These are phyloP conservation scores for Pararge aegeria DNA, from an alignment of 1,140 invertebrate genomes.

Conservation along the genomic window DNA sequence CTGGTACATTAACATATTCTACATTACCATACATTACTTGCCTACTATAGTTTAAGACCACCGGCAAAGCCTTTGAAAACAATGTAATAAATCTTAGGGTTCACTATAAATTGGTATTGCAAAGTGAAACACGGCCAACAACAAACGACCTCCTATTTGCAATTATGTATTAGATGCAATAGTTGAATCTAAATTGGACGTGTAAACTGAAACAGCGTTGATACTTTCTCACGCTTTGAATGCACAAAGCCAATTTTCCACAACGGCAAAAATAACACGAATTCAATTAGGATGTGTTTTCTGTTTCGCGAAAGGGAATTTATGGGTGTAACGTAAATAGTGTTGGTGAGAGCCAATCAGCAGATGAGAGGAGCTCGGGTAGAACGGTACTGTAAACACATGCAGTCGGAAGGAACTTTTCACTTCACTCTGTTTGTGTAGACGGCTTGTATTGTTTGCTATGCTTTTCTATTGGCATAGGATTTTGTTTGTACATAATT, in stretches of 20 bases:
- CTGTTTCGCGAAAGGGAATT: conserved; percentile 50
- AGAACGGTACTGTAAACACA: conserved; percentile 2
- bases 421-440: conserved; percentile 11
- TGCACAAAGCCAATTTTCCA: conserved; percentile 68
- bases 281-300: conserved; percentile 71
- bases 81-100: neutral
- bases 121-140: conserved; percentile 27
- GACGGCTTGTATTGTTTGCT: conserved; percentile 16
- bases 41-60: neutral
- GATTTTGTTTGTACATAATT: no score
- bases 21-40: neutral
- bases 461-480: no score
- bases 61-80: neutral
- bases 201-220: conserved; percentile 43
- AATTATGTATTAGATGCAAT: conserved; percentile 30
- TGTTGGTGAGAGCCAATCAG: conserved; percentile 42
- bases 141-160: conserved; percentile 28
- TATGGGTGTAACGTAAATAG: conserved; percentile 51
- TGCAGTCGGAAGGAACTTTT: conserved; percentile 8
- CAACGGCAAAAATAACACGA: conserved; percentile 64
- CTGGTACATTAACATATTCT: neutral
- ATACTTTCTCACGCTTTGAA: conserved; percentile 66
- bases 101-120: neutral
- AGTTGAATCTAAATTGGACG: conserved; percentile 36
- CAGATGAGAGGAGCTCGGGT: conserved; percentile 33